phyloP scores from a whole-genome alignment of 2,888 invertebrate genomes.

The Ochropleura plecta region DNA sequence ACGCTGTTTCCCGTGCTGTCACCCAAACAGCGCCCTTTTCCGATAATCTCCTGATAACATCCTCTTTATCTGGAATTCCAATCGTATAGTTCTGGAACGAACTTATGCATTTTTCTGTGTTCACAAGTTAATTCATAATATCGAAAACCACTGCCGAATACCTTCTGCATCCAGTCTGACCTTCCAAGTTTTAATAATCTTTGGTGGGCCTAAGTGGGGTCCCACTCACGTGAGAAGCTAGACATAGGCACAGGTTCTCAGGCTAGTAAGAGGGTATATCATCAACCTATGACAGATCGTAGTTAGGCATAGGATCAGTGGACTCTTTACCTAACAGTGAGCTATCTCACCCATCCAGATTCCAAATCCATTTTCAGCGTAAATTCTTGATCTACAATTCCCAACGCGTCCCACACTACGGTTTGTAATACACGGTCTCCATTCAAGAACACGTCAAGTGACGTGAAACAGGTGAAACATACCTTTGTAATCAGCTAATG shows the following conservation, averaged over 20 bases:
- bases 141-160: no score
- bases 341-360: background rate
- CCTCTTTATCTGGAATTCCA: conserved; percentile 32
- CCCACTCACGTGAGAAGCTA: background rate
- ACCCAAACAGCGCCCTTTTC: conserved; percentile 31
- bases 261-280: background rate
- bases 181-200: background rate
- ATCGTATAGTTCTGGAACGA: background rate
- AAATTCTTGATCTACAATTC: background rate
- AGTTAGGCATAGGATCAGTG: background rate
- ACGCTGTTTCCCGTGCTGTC: conserved; percentile 44
- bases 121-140: background rate
- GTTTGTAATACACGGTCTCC: background rate
- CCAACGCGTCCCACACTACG: background rate
- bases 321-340: background rate
- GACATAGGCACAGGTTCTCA: background rate
- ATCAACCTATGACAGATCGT: background rate
- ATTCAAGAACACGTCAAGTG: conserved; percentile 25
- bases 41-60: conserved; percentile 34
- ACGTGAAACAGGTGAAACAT: conserved; percentile 22
- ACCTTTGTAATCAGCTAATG: conserved; percentile 14
- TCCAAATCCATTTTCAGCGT: background rate
- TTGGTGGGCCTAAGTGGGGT: background rate
- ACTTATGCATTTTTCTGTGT: background rate
- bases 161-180: background rate